Evolutionary conservation across 2,888 invertebrate species (phyloP), one percentile per base, ranked within the genome.

Genomic region (Acronicta aceris): DNA sequence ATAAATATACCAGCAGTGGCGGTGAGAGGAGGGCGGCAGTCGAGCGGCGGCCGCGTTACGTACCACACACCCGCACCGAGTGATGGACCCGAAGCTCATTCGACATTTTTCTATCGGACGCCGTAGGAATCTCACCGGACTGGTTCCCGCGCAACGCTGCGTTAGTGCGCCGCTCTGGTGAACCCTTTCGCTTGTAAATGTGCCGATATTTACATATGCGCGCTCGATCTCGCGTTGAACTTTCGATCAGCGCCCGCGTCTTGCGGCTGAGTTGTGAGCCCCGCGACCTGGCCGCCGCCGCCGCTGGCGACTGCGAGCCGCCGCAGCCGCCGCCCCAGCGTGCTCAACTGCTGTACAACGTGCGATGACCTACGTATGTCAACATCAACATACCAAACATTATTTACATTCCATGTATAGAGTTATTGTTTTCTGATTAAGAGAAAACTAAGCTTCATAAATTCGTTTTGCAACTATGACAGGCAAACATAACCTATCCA

Each of bases 61-160:
- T 82, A 88, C 81, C 89, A 90, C 90, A 93, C 93, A 89, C 83
- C 86, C 89, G 91, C 81, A 85, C 68, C 87, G 84, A 89, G 90
- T 90, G 92, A 91, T 91, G 90, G 86, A 89, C 87, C 88, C 83
- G 83, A 89, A 88, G 89, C 87, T 89, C 82, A 85, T 89, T 91
- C 95, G 93, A 95, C 95, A 95, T 95, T 95, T 95, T 95, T 95
- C 95, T 93, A 93, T 93, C 94, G 93, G 94, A 95, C 95, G 93
- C 93, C 93, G 93, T 95, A 95, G 95, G 95, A 95, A 95, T 95
- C 95, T 95, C 92, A 95, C 95, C 95, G 95, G 95, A 95, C 95
- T 95, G 95, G 95, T 96, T 95, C 95, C 93, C 92, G 91, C 93
- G 90, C 91, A 92, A 91, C 92, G 88, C 92, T 89, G 90, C 92